Conservation (phyloP, 2,113 vertebrate genomes). For the Rhadina sibilatrix region DNA sequence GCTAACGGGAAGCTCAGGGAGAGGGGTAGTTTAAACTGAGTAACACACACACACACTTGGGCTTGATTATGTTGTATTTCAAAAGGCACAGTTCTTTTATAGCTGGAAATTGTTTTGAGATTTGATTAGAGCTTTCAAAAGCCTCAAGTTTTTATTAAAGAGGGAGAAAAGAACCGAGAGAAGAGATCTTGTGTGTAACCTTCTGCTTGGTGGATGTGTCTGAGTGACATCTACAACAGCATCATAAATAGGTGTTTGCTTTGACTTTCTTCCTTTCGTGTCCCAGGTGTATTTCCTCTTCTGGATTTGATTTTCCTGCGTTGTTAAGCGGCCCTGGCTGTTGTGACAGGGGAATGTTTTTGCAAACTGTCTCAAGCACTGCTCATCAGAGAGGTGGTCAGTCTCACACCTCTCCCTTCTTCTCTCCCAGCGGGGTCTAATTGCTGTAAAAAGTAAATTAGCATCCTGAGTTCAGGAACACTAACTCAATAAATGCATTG, state of each 20-base stretch:
- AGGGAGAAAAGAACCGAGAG: neutral
- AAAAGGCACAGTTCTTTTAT: neutral
- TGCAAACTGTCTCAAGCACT: neutral
- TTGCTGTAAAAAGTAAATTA: constrained; percentile 34
- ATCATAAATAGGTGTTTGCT: neutral
- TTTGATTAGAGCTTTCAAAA: constrained; percentile 18
- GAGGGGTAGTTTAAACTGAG: neutral
- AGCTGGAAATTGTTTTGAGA: neutral
- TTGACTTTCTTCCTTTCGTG: neutral
- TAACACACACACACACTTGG: neutral
- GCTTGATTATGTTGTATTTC: neutral
- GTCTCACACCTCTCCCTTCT: neutral
- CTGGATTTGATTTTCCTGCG: neutral
- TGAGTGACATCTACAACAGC: neutral
- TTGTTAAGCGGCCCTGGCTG: neutral
- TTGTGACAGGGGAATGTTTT: neutral
- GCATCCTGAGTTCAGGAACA: neutral
- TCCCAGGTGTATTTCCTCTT: neutral
- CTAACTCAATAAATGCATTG: constrained; percentile 32
- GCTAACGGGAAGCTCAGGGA: neutral
- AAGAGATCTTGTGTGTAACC: neutral
- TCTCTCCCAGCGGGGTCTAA: neutral
- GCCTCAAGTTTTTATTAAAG: neutral
- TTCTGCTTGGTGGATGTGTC: neutral
- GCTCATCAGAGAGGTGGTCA: constrained; percentile 5